Evolutionary conservation across 2,888 invertebrate genomes (phyloP), one percentile per base, ranked within the genome.

Genomic region (Hydroisotoma schaefferi): DNA sequence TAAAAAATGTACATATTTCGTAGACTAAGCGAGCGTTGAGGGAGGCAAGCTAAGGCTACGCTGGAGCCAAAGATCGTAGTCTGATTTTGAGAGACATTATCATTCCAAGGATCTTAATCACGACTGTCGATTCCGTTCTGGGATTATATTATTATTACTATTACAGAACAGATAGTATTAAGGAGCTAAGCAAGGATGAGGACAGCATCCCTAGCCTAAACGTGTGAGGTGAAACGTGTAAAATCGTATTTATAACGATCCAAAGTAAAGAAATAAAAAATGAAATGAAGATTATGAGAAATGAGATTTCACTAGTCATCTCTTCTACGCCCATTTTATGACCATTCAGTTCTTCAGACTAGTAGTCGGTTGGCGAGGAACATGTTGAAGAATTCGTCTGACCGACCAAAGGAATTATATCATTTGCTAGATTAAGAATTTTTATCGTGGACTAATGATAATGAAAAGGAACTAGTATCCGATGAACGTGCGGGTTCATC

Each of bases 401-500:
- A 25, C 4, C 22, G 8, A 15, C 4, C 23, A 3, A 22, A 15
- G n/a, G 37, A 51, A 53, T 38, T 37, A 53, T 53, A 38, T 46
- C 46, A 46, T 10, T 46, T 25, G 40, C 25, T 33, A 25, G 25
- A n/a, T 53, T 12, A 27, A 47, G 23, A 25, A 53, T 38, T 53
- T 53, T 53, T 46, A 46, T 46, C 46, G 23, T 52, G 37, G 52
- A 37, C 37, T 53, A 53, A 53, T 53, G 53, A 53, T 53, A 53
- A 53, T 53, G 53, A 53, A 53, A 53, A 53, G 43, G 51, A 26
- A 38, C 40, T 23, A 37, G 40, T 53, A 38, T 27, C 43, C 43
- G 37, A 52, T 53, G 53, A 53, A 37, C 27, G 53, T 40, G 53
- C 53, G 38, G 26, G 53, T 52, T 53, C 53, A 53, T 53, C 53